phyloP scores from a whole-genome alignment of 2,888 invertebrate genomes.

The Drosophila mettleri region DNA sequence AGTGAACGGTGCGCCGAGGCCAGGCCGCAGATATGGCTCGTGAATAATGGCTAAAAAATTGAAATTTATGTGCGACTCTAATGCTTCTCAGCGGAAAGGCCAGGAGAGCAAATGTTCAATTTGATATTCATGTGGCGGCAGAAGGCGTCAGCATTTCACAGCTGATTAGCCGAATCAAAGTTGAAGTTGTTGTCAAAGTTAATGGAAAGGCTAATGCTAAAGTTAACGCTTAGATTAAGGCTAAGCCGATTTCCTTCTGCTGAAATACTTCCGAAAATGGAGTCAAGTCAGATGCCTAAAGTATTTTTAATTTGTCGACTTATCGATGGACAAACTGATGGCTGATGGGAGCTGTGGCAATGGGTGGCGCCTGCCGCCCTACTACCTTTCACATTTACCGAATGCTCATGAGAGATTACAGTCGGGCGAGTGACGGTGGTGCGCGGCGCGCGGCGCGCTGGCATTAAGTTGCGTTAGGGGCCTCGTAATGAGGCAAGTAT shows the following conservation, averaged over 20 bases:
- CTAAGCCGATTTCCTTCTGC: neutral
- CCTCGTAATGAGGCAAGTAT: conserved; percentile 12
- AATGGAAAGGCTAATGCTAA: neutral
- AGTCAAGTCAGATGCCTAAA: conserved; percentile 22
- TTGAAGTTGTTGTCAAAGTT: neutral
- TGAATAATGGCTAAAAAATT: conserved; percentile 54
- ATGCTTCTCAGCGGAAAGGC: conserved; percentile 11
- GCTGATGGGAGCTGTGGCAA: neutral
- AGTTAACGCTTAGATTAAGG: neutral
- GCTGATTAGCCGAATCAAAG: conserved; percentile 33
- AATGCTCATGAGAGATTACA: conserved; percentile 37
- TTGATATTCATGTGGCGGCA: conserved; percentile 12
- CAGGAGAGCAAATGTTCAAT: conserved; percentile 9
- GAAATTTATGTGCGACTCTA: conserved; percentile 51
- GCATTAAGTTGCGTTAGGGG: neutral
- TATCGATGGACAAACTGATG: no score
- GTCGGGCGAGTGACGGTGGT: neutral
- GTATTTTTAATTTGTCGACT: conserved; percentile 42
- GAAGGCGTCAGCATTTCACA: conserved; percentile 25
- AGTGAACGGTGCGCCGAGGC: neutral
- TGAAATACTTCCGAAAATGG: conserved; percentile 4
- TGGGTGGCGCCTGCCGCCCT: conserved; percentile 2
- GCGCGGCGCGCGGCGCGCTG: no score
- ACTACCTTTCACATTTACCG: conserved; percentile 37
- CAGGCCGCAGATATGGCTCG: conserved; percentile 18